Evolutionary conservation across 2,888 invertebrate species (phyloP).

Genomic region (Caenorhabditis sp.): DNA sequence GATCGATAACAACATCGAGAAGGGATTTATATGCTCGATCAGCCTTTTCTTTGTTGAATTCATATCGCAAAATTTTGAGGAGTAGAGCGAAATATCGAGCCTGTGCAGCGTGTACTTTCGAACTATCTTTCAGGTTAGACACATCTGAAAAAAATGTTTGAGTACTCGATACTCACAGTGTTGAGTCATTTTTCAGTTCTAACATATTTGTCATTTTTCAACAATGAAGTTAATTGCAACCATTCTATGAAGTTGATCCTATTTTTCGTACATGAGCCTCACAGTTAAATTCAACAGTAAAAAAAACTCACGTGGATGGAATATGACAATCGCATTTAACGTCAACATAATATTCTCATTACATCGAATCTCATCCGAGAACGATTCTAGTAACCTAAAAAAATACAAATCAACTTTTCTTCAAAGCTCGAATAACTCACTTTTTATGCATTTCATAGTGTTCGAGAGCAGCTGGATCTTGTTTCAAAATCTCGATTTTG

Average conservation of each 20-base stretch:
- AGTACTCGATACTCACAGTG: no score
- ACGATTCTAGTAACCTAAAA: slow-evolving; percentile 51
- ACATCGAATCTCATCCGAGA: slow-evolving; percentile 77
- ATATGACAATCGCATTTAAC: slow-evolving; percentile 87
- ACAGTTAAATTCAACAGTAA: no score
- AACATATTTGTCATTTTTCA: no score
- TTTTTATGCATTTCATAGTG: slow-evolving; percentile 86
- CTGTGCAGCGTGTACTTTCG: slow-evolving; percentile 17
- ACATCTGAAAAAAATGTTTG: slow-evolving; percentile 26
- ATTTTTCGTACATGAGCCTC: no score
- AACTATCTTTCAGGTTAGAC: slow-evolving; percentile 12
- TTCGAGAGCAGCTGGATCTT: slow-evolving; percentile 79
- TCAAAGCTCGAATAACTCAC: slow-evolving; percentile 70
- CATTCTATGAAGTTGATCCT: no score
- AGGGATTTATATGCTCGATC: slow-evolving; percentile 48
- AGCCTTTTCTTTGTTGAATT: slow-evolving; percentile 46
- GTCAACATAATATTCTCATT: slow-evolving; percentile 90
- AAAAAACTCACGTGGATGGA: slow-evolving; percentile 77
- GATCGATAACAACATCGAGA: slow-evolving; percentile 49
- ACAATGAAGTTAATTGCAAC: no score
- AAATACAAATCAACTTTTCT: not conserved
- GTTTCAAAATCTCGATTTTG: slow-evolving; percentile 87
- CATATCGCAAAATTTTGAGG: slow-evolving; percentile 50
- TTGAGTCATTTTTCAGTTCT: no score
- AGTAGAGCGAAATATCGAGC: slow-evolving; percentile 30